Conservation (phyloP, 2,797 vertebrate genomes). For the Trichosurus vulpecula region DNA sequence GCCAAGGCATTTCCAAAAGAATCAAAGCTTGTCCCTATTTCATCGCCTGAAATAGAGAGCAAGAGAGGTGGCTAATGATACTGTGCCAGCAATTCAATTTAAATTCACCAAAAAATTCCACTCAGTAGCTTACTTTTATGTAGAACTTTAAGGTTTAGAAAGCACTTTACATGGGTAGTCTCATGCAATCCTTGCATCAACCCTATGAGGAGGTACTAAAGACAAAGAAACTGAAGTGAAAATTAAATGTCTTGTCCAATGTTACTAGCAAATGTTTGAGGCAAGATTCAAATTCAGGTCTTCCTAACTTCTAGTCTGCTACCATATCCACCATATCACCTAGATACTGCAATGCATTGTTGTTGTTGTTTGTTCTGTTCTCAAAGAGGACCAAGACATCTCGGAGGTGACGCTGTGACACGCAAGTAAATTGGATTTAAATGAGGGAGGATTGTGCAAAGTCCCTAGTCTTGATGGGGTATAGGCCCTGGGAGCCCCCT, state of each 20-base stretch:
- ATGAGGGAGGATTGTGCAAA: too few species aligned
- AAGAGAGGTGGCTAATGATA: not conserved
- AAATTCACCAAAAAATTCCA: not conserved
- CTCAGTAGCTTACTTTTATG: not conserved
- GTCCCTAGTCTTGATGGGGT: too few species aligned
- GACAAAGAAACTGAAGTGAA: not conserved
- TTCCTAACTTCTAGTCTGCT: not conserved
- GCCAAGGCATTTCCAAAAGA: not conserved
- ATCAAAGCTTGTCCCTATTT: not conserved
- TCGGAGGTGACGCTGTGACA: too few species aligned
- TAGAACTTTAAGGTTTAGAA: not conserved
- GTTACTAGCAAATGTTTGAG: not conserved
- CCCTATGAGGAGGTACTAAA: not conserved
- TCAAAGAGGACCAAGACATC: too few species aligned
- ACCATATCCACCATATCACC: not conserved
- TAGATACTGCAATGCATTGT: not conserved
- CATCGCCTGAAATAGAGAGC: not conserved
- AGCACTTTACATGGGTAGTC: not conserved
- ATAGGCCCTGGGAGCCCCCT: too few species aligned
- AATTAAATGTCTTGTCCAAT: not conserved
- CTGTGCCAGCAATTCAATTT: not conserved
- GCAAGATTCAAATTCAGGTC: not conserved
- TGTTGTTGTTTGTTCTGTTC: too few species aligned
- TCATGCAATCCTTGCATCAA: not conserved
- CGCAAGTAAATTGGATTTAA: too few species aligned